A percentile compares a stretch with the other conserved stretches of the same genome.
Conservation (phyloP, 2,888 invertebrate species). For the Ornithoptera alexandrae region DNA sequence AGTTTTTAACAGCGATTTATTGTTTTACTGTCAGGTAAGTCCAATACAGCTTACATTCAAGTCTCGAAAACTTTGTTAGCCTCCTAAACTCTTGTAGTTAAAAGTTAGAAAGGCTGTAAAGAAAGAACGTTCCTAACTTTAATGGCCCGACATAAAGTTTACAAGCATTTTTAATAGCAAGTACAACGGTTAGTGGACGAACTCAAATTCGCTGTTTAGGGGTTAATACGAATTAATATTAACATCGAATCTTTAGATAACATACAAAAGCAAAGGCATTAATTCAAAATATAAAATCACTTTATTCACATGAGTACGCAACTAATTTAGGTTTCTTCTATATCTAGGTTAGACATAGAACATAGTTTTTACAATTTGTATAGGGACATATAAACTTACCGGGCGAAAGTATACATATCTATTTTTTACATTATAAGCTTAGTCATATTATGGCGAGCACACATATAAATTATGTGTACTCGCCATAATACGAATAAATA, state of each 20-base stretch:
- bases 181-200: slow-evolving; percentile 11
- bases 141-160: slow-evolving; percentile 42
- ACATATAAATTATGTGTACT: not conserved
- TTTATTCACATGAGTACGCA: not conserved
- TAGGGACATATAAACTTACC: too few species aligned
- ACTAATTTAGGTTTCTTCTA: too few species aligned
- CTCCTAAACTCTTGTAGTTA: slow-evolving; percentile 60
- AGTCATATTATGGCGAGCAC: too few species aligned
- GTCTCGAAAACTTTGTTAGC: slow-evolving; percentile 37
- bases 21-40: slow-evolving; percentile 5
- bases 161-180: slow-evolving; percentile 25
- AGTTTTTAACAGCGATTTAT: not conserved
- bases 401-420: too few species aligned
- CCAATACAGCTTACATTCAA: slow-evolving; percentile 20
- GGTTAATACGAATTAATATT: slow-evolving; percentile 3
- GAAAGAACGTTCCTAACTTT: slow-evolving; percentile 57
- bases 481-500: slow-evolving; percentile 43
- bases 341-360: too few species aligned
- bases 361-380: too few species aligned
- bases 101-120: slow-evolving; percentile 52
- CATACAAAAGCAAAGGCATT: not conserved
- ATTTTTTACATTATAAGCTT: too few species aligned
- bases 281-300: not conserved
- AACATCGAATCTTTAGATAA: not conserved
- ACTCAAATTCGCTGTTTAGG: slow-evolving; percentile 20